A percentile compares a stretch with the other conserved stretches of the same genome.
These are phyloP conservation scores for Eudasyphora cyanicolor DNA, from an alignment of 2,888 invertebrate species.

Conservation along the genomic window DNA sequence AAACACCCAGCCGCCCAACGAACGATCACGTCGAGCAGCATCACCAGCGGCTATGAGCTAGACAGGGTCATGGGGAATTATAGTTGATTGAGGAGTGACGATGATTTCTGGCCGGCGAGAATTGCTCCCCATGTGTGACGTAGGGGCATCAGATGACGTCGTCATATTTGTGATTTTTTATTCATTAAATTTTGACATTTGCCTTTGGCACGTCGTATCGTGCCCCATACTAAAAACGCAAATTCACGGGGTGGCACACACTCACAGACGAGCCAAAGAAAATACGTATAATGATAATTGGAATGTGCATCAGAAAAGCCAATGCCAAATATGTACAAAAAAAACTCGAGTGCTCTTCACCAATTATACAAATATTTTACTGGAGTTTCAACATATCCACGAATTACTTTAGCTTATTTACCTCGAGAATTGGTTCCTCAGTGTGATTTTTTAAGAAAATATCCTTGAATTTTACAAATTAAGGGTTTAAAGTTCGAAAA, in stretches of 20 bases:
- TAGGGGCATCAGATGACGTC: conserved; percentile 43
- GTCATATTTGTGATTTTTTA: conserved; percentile 5
- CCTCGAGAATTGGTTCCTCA: conserved; percentile 24
- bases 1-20: no score
- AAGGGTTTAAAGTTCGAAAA: conserved; percentile 63
- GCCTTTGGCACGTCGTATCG: conserved; percentile 26
- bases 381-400: not conserved
- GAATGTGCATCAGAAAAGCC: conserved; percentile 50
- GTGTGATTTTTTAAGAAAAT: conserved; percentile 12
- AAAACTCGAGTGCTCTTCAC: conserved; percentile 20
- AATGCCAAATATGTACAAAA: conserved; percentile 24
- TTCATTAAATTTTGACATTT: conserved; percentile 48
- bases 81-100: not conserved
- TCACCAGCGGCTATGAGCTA: no score
- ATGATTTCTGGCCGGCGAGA: conserved; percentile 16
- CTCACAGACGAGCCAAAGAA: conserved; percentile 32
- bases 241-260: conserved; percentile 55
- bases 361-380: not conserved
- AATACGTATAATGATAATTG: conserved; percentile 62
- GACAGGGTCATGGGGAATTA: conserved; percentile 1
- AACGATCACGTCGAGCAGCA: no score
- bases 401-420: no score
- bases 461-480: conserved; percentile 57
- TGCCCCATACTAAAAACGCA: conserved; percentile 47
- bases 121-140: conserved; percentile 42